Base-by-base conservation (phyloP, 2,888 invertebrate genomes). In the Cephus nigrinus region DNA sequence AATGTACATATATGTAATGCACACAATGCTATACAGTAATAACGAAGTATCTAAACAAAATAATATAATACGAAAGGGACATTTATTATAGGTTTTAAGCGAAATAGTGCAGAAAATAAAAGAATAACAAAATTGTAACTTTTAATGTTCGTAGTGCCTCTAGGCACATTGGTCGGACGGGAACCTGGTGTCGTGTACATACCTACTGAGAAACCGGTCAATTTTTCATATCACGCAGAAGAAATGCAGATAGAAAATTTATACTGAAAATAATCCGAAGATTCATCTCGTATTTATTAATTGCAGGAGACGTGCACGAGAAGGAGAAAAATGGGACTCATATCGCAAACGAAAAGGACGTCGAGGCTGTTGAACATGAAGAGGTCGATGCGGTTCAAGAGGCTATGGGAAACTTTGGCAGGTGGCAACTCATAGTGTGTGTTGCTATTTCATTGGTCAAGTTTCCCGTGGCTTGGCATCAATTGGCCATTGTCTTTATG, bases 391-490 rank as follows among this genome's bases (percentile, higher is more conserved):
- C 95, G 0, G 92, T 96, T 31, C 94, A 95, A 68, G 94, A 93
- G 84, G 93, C 94, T 4, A 95, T 96, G 82, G 96, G 96, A 0
- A 93, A 94, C 40, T 93, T 96, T 78, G 96, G 96, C 9, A 93
- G 93, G 86, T 96, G 96, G 95, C 96, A 96, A 88, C 93, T 96
- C 81, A 93, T 94, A 92, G 93, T 96, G 75, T 95, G 95, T 83
- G 91, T 94, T 74, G 93, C 95, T 0, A 94, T 96, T 69, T 95
- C 95, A 82, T 92, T 96, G 12, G 94, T 95, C 76, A 96, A 96
- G 91, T 95, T 96, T 87, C 96, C 96, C 0, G 95, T 96, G 0
- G 96, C 96, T 0, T 96, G 96, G 96, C 96, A 96, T 88, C 96
- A 96, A 86, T 93, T 96, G 89, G 95, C 94, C 81, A 96, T 96